A percentile compares a stretch with the other conserved stretches of the same genome.
Evolutionary conservation across 2,113 vertebrate genomes (phyloP).

Genomic region (Phyllostomus hastatus): DNA sequence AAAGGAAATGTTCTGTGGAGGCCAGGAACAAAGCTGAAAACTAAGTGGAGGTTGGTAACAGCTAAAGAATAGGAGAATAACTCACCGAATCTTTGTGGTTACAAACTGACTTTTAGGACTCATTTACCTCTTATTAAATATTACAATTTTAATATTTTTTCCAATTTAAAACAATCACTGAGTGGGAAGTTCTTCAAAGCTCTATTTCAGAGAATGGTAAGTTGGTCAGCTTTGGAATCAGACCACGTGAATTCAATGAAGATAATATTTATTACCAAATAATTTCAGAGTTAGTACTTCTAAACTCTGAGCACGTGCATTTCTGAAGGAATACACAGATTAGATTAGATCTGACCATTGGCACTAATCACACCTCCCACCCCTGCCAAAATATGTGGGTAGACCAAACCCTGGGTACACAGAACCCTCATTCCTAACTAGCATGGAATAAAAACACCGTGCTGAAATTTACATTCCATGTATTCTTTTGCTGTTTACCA

Average conservation of each 20-base stretch:
- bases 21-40: neutral
- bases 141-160: neutral
- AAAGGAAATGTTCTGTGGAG: neutral
- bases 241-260: neutral
- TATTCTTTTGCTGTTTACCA: conserved; percentile 21
- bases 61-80: neutral
- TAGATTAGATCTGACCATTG: neutral
- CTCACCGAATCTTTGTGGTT: neutral
- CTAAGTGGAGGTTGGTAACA: neutral
- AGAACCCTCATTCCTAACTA: conserved; percentile 28
- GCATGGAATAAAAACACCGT: neutral
- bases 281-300: neutral
- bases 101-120: neutral
- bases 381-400: neutral
- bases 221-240: neutral
- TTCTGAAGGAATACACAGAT: neutral
- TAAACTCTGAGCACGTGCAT: neutral
- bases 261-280: neutral
- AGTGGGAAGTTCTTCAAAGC: neutral
- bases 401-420: neutral
- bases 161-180: neutral
- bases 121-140: neutral
- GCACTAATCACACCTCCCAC: neutral
- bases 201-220: neutral
- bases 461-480: conserved; percentile 7